These are phyloP conservation scores for Dryococelus australis DNA, from an alignment of 2,888 invertebrate species.

Conservation along the genomic window DNA sequence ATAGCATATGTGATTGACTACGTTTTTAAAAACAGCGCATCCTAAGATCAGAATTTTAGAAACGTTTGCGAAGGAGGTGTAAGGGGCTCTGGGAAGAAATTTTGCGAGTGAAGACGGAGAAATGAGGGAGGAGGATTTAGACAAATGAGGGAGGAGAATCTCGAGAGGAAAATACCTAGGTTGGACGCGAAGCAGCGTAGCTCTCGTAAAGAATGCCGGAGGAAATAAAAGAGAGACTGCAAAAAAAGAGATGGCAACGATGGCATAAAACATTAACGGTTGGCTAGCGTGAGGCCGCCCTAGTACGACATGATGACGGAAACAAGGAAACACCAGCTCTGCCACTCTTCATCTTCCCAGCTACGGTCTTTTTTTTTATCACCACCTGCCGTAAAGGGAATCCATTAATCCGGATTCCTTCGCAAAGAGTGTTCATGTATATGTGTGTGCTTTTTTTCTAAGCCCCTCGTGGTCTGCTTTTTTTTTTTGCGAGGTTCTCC, in stretches of 20 bases:
- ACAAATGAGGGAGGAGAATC: no score
- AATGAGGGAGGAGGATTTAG: no score
- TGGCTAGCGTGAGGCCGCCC: neutral
- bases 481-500: neutral
- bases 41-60: no score
- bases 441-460: neutral
- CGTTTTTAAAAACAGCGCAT: no score
- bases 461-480: neutral
- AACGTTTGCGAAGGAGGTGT: no score
- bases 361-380: neutral
- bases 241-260: neutral
- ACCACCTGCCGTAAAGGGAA: neutral
- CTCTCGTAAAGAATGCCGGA: no score
- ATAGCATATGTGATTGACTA: no score
- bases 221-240: no score
- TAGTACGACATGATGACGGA: neutral
- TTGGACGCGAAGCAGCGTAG: no score
- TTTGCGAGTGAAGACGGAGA: no score
- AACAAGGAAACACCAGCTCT: neutral
- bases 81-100: no score
- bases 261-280: neutral
- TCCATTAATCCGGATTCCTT: neutral
- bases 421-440: neutral
- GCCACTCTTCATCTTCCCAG: neutral
- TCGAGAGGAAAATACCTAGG: no score